Evolutionary conservation across 2,113 vertebrate species (phyloP), one percentile per base, ranked within the genome.

Genomic region (Oxyruncus cristatus): DNA sequence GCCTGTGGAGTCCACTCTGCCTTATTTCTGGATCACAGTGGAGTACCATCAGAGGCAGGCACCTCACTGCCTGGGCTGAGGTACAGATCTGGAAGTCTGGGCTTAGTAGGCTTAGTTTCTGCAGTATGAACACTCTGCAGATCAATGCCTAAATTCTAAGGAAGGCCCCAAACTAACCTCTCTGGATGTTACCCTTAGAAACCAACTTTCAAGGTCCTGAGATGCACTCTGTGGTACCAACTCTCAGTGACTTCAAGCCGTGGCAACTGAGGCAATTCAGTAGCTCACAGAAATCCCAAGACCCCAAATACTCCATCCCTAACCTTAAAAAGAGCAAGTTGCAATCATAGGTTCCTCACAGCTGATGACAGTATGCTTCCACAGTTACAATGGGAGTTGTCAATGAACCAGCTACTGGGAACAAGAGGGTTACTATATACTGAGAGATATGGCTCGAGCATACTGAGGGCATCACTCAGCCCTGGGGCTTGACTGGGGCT

Each of bases 311-410:
- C 26, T 78, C 37, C n/a, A 55, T 56, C 80, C 58, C 88, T 78
- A 77, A 46, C 28, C 78, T 85, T 72, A 68, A 33, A 89, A 96
- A 91, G 46, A 94, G 65, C 41, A 92, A 79, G 58, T 58, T 87
- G 74, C 68, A 95, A 61, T 62, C 80, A 84, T 58, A 95, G 63
- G 67, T 65, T 95, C 93, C 87, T 79, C 85, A 93, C 53, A 95
- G 41, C 68, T 93, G 93, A 81, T 35, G 67, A 89, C 12, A 33
- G 28, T 63, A 63, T 94, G 82, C 37, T 88, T 96, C 83, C 68
- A 79, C 72, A 88, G 62, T 63, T 91, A 94, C 67, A 88, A 37
- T 2, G 32, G 74, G 53, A 91, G 63, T 24, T 1, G 7, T 75
- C 80, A 92, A 75, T 71, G 63, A 92, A 89, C 33, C 35, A 59